Evolutionary conservation across 2,113 vertebrate genomes (phyloP).

Genomic region (Amphilophus citrinellus): DNA sequence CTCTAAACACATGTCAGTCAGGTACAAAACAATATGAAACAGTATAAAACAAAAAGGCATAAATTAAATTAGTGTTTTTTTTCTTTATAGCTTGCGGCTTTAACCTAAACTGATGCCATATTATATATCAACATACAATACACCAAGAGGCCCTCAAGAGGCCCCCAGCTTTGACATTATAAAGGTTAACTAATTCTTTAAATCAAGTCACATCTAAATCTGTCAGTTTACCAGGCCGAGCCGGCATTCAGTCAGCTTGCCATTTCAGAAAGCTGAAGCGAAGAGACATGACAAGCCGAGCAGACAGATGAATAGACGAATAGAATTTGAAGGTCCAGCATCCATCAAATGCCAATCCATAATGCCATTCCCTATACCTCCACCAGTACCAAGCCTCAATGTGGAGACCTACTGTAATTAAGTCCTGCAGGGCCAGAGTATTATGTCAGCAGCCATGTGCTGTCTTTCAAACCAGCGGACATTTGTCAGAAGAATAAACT

Average conservation of each 20-base stretch:
- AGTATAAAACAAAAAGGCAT: slow-evolving; percentile 57
- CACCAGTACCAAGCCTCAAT: slow-evolving; percentile 12
- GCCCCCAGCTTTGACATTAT: slow-evolving; percentile 69
- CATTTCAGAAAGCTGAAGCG: slow-evolving; percentile 58
- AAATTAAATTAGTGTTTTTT: slow-evolving; percentile 41
- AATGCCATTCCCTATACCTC: slow-evolving; percentile 32
- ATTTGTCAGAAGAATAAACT: slow-evolving; percentile 33
- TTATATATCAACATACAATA: slow-evolving; percentile 64
- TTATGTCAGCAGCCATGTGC: slow-evolving; percentile 65
- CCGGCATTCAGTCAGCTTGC: slow-evolving; percentile 56
- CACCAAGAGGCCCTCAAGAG: slow-evolving; percentile 45
- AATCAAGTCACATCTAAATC: slow-evolving; percentile 78
- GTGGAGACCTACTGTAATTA: slow-evolving; percentile 15
- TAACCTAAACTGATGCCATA: slow-evolving; percentile 61
- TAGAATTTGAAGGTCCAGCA: slow-evolving; percentile 68
- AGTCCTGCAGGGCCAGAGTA: slow-evolving; percentile 33
- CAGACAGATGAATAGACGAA: slow-evolving; percentile 64
- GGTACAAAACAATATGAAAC: neutral
- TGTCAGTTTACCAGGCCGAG: slow-evolving; percentile 69
- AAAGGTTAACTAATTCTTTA: slow-evolving; percentile 85
- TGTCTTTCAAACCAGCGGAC: slow-evolving; percentile 53
- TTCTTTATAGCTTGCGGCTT: slow-evolving; percentile 46
- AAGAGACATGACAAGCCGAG: slow-evolving; percentile 62
- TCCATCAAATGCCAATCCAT: slow-evolving; percentile 64
- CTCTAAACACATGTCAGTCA: slow-evolving; percentile 47